phyloP scores from a whole-genome alignment of 2,797 vertebrate species.

The Urosaurus nigricauda region DNA sequence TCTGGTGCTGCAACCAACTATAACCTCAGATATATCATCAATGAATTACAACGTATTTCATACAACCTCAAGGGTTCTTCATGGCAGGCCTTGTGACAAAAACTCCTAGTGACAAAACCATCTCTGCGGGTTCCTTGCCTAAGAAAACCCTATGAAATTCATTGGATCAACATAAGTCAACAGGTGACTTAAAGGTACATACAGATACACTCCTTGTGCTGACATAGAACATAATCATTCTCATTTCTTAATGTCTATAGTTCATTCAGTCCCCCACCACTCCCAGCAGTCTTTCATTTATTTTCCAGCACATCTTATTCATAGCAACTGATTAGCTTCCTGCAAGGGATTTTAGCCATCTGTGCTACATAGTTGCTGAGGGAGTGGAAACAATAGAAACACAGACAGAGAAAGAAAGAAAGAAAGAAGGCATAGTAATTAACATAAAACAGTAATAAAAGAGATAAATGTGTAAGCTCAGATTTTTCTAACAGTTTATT shows the following conservation, averaged over 20 bases:
- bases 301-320: conserved; percentile 69
- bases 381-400: conserved; percentile 57
- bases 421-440: conserved; percentile 70
- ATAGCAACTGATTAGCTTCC: conserved; percentile 72
- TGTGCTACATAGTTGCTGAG: conserved; percentile 70
- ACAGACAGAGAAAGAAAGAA: conserved; percentile 53
- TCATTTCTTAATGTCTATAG: conserved; percentile 61
- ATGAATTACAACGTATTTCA: no score
- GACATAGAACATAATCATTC: conserved; percentile 54
- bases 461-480: conserved; percentile 72
- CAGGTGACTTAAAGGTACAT: no score
- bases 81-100: no score
- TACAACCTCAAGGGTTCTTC: no score
- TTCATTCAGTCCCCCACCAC: conserved; percentile 43
- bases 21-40: no score
- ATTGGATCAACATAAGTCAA: no score
- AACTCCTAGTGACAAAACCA: no score
- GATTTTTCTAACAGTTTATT: conserved; percentile 75
- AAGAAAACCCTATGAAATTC: no score
- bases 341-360: conserved; percentile 72
- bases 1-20: no score
- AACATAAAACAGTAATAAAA: conserved; percentile 75
- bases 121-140: no score
- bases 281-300: conserved; percentile 56
- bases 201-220: conserved; percentile 29